Conservation (phyloP, 2,888 invertebrate species). For the Cryptus viduatorius region DNA sequence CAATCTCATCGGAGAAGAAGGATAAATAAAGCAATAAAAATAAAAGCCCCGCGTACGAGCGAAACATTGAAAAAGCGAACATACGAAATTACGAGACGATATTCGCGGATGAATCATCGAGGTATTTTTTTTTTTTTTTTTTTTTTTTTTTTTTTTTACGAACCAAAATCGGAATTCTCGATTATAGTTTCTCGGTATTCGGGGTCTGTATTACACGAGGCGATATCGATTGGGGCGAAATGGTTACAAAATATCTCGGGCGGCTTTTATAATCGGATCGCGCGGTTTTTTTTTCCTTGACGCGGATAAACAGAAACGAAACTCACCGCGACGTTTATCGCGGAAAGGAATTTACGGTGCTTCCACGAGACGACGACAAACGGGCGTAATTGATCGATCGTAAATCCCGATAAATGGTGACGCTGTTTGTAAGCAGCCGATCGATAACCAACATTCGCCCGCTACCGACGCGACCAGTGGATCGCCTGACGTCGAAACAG, state of each 20-base stretch:
- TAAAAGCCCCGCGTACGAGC: too few relatives aligned
- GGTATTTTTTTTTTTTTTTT: too few relatives aligned
- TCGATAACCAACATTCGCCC: slow-evolving; percentile 20
- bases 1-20: too few relatives aligned
- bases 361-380: slow-evolving; percentile 50
- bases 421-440: slow-evolving; percentile 18
- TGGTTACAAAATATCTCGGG: neutral
- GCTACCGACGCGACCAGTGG: neutral
- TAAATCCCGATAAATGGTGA: slow-evolving; percentile 51
- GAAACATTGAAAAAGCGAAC: too few relatives aligned
- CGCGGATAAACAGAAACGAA: slow-evolving; percentile 13
- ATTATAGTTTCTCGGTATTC: neutral
- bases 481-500: neutral
- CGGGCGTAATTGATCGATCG: slow-evolving; percentile 44
- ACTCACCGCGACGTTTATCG: slow-evolving; percentile 46
- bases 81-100: too few relatives aligned
- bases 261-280: slow-evolving; percentile 37
- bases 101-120: too few relatives aligned
- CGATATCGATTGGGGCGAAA: neutral
- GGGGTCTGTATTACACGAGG: neutral
- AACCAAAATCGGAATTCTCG: neutral
- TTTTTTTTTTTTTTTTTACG: neutral
- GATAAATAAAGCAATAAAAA: too few relatives aligned
- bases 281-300: slow-evolving; percentile 18
- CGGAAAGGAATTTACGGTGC: slow-evolving; percentile 54